phyloP scores from a whole-genome alignment of 2,888 invertebrate genomes.

The Xestia c-nigrum region DNA sequence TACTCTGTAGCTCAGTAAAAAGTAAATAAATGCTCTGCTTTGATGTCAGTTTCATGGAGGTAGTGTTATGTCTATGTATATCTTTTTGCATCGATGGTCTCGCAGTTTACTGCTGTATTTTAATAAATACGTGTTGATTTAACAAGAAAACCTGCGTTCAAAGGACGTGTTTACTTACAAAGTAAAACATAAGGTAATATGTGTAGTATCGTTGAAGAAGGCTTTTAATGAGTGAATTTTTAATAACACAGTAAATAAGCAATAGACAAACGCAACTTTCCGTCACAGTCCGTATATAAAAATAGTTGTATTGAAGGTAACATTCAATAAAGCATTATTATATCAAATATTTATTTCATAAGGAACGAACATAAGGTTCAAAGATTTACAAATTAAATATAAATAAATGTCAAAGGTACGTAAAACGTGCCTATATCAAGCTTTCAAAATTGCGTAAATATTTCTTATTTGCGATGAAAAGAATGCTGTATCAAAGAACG shows the following conservation, averaged over 20 bases:
- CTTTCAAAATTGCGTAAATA: conserved; percentile 25
- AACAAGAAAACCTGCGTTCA: not conserved
- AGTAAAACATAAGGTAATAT: not conserved
- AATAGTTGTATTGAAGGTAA: not conserved
- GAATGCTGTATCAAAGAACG: conserved; percentile 40
- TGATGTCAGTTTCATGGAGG: conserved; percentile 23
- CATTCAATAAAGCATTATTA: not conserved
- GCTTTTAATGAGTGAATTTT: not conserved
- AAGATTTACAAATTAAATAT: conserved; percentile 13
- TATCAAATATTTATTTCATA: not conserved
- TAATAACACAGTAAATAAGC: not conserved
- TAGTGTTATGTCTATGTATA: not conserved
- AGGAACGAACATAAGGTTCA: not conserved
- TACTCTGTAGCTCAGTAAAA: conserved; percentile 11
- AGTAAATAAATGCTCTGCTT: conserved; percentile 26
- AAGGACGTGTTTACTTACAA: not conserved
- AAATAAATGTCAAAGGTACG: conserved; percentile 32
- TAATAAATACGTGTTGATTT: not conserved
- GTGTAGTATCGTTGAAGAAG: not conserved
- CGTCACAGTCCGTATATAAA: not conserved
- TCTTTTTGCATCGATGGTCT: conserved; percentile 14
- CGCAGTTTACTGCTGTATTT: conserved; percentile 25
- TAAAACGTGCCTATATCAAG: conserved; percentile 8
- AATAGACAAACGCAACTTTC: not conserved
- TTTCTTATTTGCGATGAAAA: conserved; percentile 37